Percentiles rank a stretch among this genome's conserved stretches.
Conservation (phyloP, 2,113 vertebrate genomes). For the Fulica atra region DNA sequence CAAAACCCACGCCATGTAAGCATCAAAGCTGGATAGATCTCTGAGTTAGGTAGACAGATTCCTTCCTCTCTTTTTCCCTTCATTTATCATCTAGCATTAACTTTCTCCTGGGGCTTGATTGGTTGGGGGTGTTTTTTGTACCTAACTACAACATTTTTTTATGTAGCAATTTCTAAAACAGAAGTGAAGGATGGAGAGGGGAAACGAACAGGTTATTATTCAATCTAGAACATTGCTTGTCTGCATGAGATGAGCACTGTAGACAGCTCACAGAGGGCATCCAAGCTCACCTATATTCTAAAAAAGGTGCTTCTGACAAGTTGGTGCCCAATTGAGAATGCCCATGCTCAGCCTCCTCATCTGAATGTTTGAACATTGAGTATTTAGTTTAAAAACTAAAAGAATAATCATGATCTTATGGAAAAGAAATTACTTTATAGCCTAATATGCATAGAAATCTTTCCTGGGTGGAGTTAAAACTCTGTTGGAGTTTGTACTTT, state of each 20-base stretch:
- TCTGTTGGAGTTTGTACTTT: background rate
- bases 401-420: background rate
- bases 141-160: background rate
- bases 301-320: background rate
- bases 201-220: background rate
- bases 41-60: rapidly evolving
- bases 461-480: background rate
- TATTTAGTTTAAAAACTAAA: background rate
- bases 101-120: background rate
- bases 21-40: background rate
- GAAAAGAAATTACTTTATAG: background rate
- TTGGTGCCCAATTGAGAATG: background rate
- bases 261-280: background rate
- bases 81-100: background rate
- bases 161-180: background rate
- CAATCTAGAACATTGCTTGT: background rate
- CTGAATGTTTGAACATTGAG: background rate
- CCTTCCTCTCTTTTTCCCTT: background rate
- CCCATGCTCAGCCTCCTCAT: background rate
- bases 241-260: background rate
- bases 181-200: background rate
- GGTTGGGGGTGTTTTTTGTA: background rate
- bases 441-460: background rate
- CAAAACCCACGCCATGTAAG: background rate
- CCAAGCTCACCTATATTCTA: background rate